Base-by-base conservation (phyloP, 37 sponge, comb jelly and placozoan genomes). In the Axinella damicornis region DNA sequence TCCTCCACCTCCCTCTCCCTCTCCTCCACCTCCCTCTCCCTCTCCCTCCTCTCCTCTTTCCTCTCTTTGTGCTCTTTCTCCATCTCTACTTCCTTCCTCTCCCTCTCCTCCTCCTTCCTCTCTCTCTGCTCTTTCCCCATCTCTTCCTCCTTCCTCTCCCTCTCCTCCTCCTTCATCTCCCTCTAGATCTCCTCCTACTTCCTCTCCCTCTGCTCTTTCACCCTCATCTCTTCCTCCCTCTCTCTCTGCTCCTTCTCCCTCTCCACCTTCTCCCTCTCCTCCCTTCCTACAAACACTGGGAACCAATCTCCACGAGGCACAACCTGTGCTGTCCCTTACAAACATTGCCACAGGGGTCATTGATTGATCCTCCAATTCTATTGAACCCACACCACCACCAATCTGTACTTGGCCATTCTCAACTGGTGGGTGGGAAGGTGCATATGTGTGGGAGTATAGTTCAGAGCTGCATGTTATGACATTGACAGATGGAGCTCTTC, bases 221-320 rank as follows among this genome's bases (percentile, higher is more conserved):
- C 33, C 32, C 2, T 20, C 56, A 25, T 54, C 56, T 32, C 32
- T 30, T 35, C 0, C 82, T 39, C 18, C 19, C 19, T 65, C 21
- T 56, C 71, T 19, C 9, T 35, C 46, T 28, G 13, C 57, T 30
- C 28, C 41, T 58, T 77, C 34, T 28, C 14, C 41, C 30, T 68
- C 78, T 21, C 39, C 11, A 11, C 16, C 37, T 22, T 46, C 46
- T 46, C 9, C 46, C 46, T 46, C 46, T 32, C 33, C 32, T 27
- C 32, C 56, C 56, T 54, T 32, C 55, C 32, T 30, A 1, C 53
- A 54, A 22, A 75, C 6, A 9, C 2, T 67, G 28, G 71, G 18
- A 19, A 79, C 56, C 22, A 80, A 25, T 32, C 56, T 80, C 81
- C 81, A 80, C 0, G 81, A 68, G 5, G 81, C 81, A 34, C 81